A percentile compares a stretch with the other conserved stretches of the same genome.
Evolutionary conservation across 2,113 vertebrate genomes (phyloP).

Genomic region (Rhinopithecus roxellana): DNA sequence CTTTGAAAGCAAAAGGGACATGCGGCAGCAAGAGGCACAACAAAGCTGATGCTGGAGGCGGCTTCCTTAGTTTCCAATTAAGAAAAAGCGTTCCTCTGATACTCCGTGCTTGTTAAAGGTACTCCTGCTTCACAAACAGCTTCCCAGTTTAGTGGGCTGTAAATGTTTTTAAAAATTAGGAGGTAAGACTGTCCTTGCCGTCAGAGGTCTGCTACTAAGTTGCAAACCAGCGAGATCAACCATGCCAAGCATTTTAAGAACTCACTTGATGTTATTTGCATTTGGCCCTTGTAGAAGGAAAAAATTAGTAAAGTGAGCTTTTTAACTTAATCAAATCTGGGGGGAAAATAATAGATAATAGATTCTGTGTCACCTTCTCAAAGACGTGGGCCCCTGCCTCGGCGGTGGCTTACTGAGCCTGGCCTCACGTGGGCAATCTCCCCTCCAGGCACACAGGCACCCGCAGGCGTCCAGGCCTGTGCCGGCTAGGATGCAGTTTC

Average conservation of each 20-base stretch:
- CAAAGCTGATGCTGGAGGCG: accelerated
- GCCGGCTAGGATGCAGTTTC: accelerated
- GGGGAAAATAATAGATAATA: accelerated
- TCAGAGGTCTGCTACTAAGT: background rate
- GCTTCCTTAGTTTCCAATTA: background rate
- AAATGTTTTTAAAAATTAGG: accelerated
- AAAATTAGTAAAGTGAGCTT: accelerated
- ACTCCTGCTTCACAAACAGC: accelerated
- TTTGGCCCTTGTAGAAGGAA: background rate
- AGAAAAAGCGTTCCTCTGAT: background rate
- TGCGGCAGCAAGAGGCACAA: accelerated
- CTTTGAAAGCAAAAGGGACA: background rate
- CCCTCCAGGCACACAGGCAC: background rate
- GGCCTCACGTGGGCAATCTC: accelerated
- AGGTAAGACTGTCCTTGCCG: background rate
- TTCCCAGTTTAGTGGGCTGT: background rate
- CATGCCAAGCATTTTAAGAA: background rate
- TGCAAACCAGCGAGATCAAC: background rate
- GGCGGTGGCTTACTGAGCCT: background rate
- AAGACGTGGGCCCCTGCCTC: background rate
- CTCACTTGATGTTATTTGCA: background rate
- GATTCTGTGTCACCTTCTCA: background rate
- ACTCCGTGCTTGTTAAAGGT: accelerated
- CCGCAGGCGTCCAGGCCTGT: accelerated
- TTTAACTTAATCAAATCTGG: too few species aligned